Conservation (phyloP, 1,140 invertebrate species). For the Nephila pilipes region DNA sequence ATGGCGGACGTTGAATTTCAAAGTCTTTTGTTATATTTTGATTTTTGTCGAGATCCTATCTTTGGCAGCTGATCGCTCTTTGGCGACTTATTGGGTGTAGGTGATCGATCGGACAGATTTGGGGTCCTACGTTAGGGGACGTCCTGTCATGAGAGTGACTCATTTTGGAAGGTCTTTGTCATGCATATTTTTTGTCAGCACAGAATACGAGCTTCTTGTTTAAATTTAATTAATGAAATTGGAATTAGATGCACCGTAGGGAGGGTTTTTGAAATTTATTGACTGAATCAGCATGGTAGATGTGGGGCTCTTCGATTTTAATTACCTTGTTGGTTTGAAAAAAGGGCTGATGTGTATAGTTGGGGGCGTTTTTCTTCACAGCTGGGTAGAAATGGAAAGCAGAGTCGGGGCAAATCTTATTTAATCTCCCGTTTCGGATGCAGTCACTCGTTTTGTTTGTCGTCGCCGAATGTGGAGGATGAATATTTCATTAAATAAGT, state of each 20-base stretch:
- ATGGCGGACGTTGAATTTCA: constrained; percentile 62
- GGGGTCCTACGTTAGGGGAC: not conserved
- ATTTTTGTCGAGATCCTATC: constrained; percentile 18
- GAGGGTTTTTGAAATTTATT: not conserved
- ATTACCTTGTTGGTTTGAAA: not conserved
- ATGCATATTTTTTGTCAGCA: constrained; percentile 17
- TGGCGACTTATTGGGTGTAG: not conserved
- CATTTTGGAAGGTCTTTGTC: constrained; percentile 36
- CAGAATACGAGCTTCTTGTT: constrained; percentile 1
- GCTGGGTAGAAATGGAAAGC: too few relatives aligned
- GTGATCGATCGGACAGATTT: constrained; percentile 14
- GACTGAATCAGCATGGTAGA: not conserved
- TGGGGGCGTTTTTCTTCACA: too few relatives aligned
- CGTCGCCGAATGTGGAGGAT: too few relatives aligned
- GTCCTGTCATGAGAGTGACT: constrained; percentile 23
- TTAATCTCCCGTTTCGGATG: too few relatives aligned
- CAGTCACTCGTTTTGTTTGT: too few relatives aligned
- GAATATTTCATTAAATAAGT: too few relatives aligned
- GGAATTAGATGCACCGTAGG: not conserved
- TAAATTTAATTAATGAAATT: constrained; percentile 31
- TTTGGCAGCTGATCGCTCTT: constrained; percentile 48
- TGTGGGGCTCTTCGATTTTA: not conserved
- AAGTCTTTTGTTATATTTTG: constrained; percentile 60
- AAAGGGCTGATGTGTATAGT: not conserved
- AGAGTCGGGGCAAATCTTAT: too few relatives aligned